These are phyloP conservation scores for Lasioglossum calceatum DNA, from an alignment of 2,888 invertebrate genomes.

Conservation along the genomic window DNA sequence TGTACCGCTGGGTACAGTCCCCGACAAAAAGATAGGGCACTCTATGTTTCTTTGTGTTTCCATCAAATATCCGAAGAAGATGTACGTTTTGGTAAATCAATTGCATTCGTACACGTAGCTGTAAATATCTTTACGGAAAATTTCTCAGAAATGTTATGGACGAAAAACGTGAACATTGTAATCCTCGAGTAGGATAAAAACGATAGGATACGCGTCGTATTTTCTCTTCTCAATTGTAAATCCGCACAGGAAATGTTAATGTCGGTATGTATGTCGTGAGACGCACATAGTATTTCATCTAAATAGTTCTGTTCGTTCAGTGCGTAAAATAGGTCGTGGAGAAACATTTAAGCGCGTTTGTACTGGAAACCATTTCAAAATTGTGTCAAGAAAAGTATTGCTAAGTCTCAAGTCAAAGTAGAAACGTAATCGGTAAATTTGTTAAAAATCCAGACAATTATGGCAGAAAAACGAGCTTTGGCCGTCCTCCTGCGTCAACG, in stretches of 20 bases:
- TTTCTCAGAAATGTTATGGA: background rate
- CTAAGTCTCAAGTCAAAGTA: background rate
- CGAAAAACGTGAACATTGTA: background rate
- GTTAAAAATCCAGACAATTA: background rate
- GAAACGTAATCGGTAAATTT: background rate
- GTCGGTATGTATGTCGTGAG: background rate
- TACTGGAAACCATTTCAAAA: background rate
- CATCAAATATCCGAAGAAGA: background rate
- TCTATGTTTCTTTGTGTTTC: background rate
- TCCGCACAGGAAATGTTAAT: background rate
- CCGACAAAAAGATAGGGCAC: background rate
- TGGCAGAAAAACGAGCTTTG: background rate
- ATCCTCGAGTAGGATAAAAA: background rate
- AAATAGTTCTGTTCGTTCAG: background rate
- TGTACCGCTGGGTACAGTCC: conserved; percentile 62
- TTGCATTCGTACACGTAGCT: background rate
- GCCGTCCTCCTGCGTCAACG: background rate
- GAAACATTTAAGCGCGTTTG: background rate
- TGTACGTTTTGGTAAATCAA: background rate
- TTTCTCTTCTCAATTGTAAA: background rate
- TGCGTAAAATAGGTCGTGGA: background rate
- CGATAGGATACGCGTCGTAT: background rate
- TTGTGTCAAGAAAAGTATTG: background rate
- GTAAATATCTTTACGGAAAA: background rate
- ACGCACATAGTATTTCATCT: background rate